phyloP scores from a whole-genome alignment of 2,113 vertebrate species.

The Rhipidura dahli region DNA sequence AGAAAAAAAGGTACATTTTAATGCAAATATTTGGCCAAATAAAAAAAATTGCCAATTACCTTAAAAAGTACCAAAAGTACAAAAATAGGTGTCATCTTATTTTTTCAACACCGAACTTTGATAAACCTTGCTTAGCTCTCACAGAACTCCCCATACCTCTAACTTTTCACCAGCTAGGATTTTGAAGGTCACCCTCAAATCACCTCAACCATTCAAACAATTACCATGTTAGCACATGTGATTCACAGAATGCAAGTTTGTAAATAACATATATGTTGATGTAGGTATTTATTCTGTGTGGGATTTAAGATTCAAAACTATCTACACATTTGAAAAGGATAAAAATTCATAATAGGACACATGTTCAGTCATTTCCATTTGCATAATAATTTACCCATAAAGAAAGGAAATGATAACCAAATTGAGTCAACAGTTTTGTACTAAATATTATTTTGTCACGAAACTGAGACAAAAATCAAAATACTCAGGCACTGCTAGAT shows the following conservation, averaged over 20 bases:
- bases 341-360: constrained; percentile 40
- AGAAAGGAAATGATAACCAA: constrained; percentile 19
- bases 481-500: not conserved
- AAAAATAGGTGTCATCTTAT: not conserved
- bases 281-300: constrained; percentile 47
- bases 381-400: not conserved
- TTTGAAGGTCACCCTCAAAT: not conserved
- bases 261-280: constrained; percentile 23
- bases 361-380: constrained; percentile 24
- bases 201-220: not conserved
- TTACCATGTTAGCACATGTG: constrained; percentile 41
- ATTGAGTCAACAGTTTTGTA: not conserved
- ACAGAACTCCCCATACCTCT: not conserved
- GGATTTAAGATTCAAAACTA: constrained; percentile 34
- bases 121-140: not conserved
- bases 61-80: not conserved
- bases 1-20: not conserved
- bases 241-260: constrained; percentile 44
- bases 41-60: not conserved
- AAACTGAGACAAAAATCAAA: not conserved
- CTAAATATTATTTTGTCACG: constrained; percentile 7
- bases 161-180: not conserved
- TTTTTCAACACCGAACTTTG: not conserved
- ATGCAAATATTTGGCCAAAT: not conserved
- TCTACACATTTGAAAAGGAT: constrained; percentile 33